Base-by-base conservation (phyloP, 2,888 invertebrate genomes). In the Chymomyza caudatula region DNA sequence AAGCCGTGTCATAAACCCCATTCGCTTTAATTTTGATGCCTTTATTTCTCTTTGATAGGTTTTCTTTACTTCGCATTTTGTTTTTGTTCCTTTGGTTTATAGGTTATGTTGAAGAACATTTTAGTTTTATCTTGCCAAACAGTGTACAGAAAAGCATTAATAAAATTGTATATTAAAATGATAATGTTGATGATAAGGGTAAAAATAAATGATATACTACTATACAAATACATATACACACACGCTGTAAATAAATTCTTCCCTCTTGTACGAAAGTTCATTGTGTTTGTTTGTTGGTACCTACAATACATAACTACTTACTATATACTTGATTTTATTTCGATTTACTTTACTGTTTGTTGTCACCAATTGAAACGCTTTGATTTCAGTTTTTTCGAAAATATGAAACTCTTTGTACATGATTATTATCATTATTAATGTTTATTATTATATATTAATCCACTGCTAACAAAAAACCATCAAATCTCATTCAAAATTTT, bases 391-490 rank as follows among this genome's bases (percentile, higher is more conserved):
- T 66, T 72, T 64, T 23, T 76, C 53, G 17, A 47, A 47, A 47
- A 47, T 17, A 13, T 19, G 19, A 47, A 78, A 77, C 75, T 75
- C 73, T 81, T 78, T 84, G 84, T 80, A 80, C 77, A 84, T 81
- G 78, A 79, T 80, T 76, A 80, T 80, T 80, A 80, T 74, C 67
- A 81, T 84, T 84, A 78, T 84, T 81, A 80, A 84, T 78, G 78
- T 85, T 86, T 83, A 85, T 60, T 58, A 59, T 60, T 47, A 58
- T 49, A 17, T 80, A 82, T 74, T 76, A 77, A 80, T 76, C 74
- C 69, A 85, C 76, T 85, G 73, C 79, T 78, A 76, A 82, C 78
- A 77, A 65, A 68, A 63, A 22, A 60, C 65, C 25, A 73, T 58
- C 63, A 55, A 52, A 60, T 44, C 17, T 47, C 37, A 37, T 60